These are phyloP conservation scores for Enteromius afrohamiltoni DNA, from an alignment of 2,797 vertebrate genomes.

Conservation along the genomic window DNA sequence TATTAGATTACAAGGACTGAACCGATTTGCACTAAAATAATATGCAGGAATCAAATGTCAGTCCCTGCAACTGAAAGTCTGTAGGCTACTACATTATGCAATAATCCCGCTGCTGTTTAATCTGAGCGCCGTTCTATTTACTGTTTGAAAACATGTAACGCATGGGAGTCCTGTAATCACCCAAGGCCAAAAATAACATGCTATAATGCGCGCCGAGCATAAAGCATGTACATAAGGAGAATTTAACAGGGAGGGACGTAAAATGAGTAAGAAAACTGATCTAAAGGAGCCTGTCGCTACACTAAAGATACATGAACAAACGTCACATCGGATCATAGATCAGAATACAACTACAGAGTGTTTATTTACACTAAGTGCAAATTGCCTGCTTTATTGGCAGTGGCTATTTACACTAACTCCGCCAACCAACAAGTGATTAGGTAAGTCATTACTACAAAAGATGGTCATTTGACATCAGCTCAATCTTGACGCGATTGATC, in stretches of 20 bases:
- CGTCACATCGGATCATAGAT: conserved; percentile 2
- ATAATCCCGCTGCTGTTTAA: conserved; percentile 14
- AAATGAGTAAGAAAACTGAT: conserved; percentile 10
- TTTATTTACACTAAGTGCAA: too few relatives aligned
- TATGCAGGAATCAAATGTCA: neutral
- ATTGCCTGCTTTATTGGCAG: too few relatives aligned
- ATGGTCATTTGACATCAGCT: too few relatives aligned
- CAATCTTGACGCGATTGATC: too few relatives aligned
- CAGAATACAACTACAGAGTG: neutral
- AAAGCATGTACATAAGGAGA: conserved; percentile 26
- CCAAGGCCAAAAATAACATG: neutral
- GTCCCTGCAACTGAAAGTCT: neutral
- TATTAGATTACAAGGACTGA: conserved; percentile 23
- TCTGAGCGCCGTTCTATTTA: conserved; percentile 8
- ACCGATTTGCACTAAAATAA: conserved; percentile 27
- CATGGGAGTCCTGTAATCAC: conserved; percentile 25
- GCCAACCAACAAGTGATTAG: too few relatives aligned
- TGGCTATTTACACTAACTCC: too few relatives aligned
- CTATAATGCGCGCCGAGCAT: conserved; percentile 6
- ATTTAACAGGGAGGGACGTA: neutral
- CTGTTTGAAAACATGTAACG: conserved; percentile 37
- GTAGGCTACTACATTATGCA: neutral
- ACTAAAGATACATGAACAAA: neutral
- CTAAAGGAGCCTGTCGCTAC: conserved; percentile 38
- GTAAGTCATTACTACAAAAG: too few relatives aligned